A percentile compares a stretch with the other conserved stretches of the same genome.
Conservation (phyloP, 2,888 invertebrate species). For the Dicycla oo region DNA sequence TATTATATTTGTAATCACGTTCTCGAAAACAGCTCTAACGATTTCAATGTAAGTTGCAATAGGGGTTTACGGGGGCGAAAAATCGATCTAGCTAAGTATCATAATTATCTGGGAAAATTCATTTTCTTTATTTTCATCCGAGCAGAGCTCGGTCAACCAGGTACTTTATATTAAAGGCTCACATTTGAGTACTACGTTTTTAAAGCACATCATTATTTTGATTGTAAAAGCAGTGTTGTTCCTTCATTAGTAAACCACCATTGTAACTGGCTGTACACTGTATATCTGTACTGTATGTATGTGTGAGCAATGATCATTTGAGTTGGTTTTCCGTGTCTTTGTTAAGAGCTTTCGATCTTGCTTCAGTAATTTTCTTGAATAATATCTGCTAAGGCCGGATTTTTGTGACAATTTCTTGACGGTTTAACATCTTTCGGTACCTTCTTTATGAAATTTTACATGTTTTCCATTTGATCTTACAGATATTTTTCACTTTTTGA, state of each 20-base stretch:
- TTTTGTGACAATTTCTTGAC: constrained; percentile 1
- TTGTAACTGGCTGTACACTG: not conserved
- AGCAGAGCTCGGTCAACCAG: too few relatives aligned
- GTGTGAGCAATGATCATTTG: not conserved
- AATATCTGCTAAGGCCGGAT: not conserved
- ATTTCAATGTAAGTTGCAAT: too few relatives aligned
- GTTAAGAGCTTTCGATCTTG: not conserved
- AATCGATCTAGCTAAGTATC: too few relatives aligned
- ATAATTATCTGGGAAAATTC: too few relatives aligned
- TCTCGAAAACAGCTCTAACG: too few relatives aligned
- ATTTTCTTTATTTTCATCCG: too few relatives aligned
- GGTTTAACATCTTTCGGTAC: not conserved
- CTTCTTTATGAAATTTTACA: not conserved
- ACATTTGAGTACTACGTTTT: constrained; percentile 4
- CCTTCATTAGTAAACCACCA: not conserved
- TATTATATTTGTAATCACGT: too few relatives aligned
- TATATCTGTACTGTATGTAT: too few relatives aligned
- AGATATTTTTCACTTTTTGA: too few relatives aligned
- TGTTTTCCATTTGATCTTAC: not conserved
- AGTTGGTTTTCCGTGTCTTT: not conserved
- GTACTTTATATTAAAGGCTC: not conserved
- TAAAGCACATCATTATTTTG: not conserved
- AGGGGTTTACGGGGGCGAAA: too few relatives aligned
- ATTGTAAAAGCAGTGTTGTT: constrained; percentile 5
- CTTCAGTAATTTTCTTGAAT: constrained; percentile 7